phyloP scores from a whole-genome alignment of 2,113 vertebrate genomes.

The Beaufortia kweichowensis region DNA sequence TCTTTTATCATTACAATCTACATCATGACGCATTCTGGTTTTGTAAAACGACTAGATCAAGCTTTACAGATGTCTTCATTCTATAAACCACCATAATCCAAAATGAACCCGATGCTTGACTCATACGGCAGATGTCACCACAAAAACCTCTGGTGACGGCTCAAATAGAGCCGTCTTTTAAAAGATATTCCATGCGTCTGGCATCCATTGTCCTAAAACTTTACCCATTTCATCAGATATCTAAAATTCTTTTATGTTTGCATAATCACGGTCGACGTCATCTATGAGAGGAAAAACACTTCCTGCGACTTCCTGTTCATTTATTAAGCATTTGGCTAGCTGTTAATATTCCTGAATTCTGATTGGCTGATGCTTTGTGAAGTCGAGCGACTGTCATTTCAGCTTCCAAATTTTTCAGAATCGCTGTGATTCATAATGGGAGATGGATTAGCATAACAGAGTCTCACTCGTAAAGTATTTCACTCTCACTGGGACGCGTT shows the following conservation, averaged over 20 bases:
- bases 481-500: slow-evolving; percentile 4
- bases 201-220: neutral
- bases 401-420: neutral
- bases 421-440: neutral
- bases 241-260: slow-evolving; percentile 6
- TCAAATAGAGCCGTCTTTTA: neutral
- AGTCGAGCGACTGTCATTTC: slow-evolving; percentile 5
- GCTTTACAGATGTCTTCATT: slow-evolving; percentile 26
- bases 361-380: slow-evolving; percentile 11
- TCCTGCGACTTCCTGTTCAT: slow-evolving; percentile 7
- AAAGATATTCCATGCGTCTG: neutral
- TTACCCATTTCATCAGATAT: slow-evolving; percentile 10
- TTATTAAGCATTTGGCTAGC: neutral
- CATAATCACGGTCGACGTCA: neutral
- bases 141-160: slow-evolving; percentile 18
- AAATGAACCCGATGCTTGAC: neutral
- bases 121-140: slow-evolving; percentile 31
- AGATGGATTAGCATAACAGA: slow-evolving; percentile 23
- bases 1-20: slow-evolving; percentile 13
- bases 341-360: neutral
- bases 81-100: neutral
- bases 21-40: slow-evolving; percentile 18
- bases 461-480: neutral
- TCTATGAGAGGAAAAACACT: neutral
- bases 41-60: slow-evolving; percentile 17